phyloP scores from a whole-genome alignment of 64 coral and sea anemone genomes.

The Montipora efflorescens region DNA sequence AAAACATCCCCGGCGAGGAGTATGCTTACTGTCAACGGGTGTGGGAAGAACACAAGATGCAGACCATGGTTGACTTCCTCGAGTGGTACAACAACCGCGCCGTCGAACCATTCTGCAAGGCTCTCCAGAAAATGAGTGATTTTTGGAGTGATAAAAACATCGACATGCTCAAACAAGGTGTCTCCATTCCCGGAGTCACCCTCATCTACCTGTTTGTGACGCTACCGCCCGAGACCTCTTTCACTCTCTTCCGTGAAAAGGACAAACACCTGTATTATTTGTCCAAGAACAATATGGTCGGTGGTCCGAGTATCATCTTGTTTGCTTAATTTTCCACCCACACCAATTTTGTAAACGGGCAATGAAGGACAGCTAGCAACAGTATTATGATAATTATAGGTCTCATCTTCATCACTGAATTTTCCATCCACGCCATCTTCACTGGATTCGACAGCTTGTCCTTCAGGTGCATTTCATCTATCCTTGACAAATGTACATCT shows the following conservation, averaged over 20 bases:
- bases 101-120: conserved; percentile 4
- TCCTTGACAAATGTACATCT: too few relatives aligned
- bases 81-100: conserved; percentile 44
- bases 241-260: neutral
- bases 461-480: too few relatives aligned
- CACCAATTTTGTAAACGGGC: too few relatives aligned
- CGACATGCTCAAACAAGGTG: too few relatives aligned
- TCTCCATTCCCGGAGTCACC: too few relatives aligned
- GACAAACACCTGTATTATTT: conserved; percentile 34
- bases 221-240: neutral
- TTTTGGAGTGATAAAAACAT: neutral
- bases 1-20: neutral
- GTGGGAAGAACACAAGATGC: conserved; percentile 22
- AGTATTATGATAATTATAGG: too few relatives aligned
- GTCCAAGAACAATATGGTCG: conserved; percentile 31
- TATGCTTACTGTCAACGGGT: conserved; percentile 8
- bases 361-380: too few relatives aligned
- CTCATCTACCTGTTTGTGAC: too few relatives aligned
- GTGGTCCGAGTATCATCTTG: neutral
- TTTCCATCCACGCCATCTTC: too few relatives aligned
- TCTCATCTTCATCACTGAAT: too few relatives aligned
- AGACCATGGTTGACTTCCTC: neutral
- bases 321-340: too few relatives aligned
- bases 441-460: too few relatives aligned
- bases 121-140: conserved; percentile 28